These are phyloP conservation scores for Drepanosiphum platanoidis DNA, from an alignment of 2,888 invertebrate species.

Conservation along the genomic window DNA sequence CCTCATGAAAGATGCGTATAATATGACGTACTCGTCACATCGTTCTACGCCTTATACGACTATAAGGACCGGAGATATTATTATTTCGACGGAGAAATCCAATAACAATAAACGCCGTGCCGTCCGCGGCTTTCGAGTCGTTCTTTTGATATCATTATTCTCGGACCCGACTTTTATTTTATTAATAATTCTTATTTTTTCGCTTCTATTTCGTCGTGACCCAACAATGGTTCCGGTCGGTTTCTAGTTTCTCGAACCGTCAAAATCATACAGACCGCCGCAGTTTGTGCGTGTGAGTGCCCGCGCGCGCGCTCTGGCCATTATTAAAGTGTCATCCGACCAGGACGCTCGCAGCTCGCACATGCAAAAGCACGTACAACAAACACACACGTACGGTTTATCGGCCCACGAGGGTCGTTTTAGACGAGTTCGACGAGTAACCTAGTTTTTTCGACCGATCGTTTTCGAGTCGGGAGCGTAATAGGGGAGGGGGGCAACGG, in stretches of 20 bases:
- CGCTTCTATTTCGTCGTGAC: background rate
- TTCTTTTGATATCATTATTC: background rate
- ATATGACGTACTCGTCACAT: too few species aligned
- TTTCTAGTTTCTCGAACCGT: background rate
- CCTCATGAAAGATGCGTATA: too few species aligned
- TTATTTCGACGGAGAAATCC: background rate
- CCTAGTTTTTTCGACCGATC: conserved; percentile 1
- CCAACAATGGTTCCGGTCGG: background rate
- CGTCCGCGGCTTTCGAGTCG: background rate
- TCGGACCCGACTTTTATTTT: background rate
- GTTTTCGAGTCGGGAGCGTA: too few species aligned
- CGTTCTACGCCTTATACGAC: too few species aligned
- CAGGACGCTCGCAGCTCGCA: background rate
- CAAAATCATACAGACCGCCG: too few species aligned
- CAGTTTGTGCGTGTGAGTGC: too few species aligned
- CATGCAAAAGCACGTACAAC: background rate
- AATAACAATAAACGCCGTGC: background rate
- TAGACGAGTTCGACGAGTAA: background rate
- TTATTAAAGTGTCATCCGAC: conserved; percentile 12
- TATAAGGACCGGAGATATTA: too few species aligned
- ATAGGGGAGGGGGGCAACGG: too few species aligned
- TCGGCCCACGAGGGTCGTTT: background rate
- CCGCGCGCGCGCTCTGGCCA: too few species aligned
- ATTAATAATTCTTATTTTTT: background rate
- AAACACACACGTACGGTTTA: background rate